Evolutionary conservation across 2,888 invertebrate species (phyloP).

Genomic region (Plebejus anna): DNA sequence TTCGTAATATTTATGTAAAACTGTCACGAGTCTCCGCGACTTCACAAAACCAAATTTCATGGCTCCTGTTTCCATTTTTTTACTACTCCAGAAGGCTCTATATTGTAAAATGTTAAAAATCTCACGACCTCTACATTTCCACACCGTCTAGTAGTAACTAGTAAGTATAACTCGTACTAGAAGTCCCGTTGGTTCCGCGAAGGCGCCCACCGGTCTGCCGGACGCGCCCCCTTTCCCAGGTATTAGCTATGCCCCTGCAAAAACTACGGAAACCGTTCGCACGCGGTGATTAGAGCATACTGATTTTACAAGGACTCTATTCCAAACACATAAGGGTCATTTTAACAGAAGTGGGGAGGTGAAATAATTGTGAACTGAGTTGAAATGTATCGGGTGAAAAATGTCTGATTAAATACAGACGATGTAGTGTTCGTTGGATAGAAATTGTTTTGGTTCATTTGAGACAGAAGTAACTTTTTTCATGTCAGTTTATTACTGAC

Average conservation of each 20-base stretch:
- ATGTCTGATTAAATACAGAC: neutral
- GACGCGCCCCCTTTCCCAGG: slow-evolving; percentile 26
- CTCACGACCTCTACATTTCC: neutral
- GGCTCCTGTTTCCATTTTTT: neutral
- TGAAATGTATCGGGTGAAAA: slow-evolving; percentile 4
- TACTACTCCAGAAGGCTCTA: neutral
- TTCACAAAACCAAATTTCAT: too few relatives aligned
- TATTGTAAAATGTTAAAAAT: neutral
- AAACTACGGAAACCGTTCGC: slow-evolving; percentile 17
- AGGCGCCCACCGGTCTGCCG: slow-evolving; percentile 32
- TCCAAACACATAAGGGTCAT: neutral
- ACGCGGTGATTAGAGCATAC: neutral
- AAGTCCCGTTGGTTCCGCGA: slow-evolving; percentile 27
- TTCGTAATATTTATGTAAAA: too few relatives aligned
- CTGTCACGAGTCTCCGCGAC: too few relatives aligned
- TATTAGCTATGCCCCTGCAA: slow-evolving; percentile 11
- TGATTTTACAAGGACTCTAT: neutral
- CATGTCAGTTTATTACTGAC: neutral
- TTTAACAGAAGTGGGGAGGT: neutral
- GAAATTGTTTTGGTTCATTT: neutral
- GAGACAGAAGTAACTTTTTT: neutral
- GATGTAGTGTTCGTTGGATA: neutral
- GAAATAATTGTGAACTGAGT: neutral
- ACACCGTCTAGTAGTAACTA: slow-evolving; percentile 5
- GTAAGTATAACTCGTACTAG: slow-evolving; percentile 17